Base-by-base conservation (phyloP, 2,113 vertebrate genomes). In the Xenotilapia caudafasciata region DNA sequence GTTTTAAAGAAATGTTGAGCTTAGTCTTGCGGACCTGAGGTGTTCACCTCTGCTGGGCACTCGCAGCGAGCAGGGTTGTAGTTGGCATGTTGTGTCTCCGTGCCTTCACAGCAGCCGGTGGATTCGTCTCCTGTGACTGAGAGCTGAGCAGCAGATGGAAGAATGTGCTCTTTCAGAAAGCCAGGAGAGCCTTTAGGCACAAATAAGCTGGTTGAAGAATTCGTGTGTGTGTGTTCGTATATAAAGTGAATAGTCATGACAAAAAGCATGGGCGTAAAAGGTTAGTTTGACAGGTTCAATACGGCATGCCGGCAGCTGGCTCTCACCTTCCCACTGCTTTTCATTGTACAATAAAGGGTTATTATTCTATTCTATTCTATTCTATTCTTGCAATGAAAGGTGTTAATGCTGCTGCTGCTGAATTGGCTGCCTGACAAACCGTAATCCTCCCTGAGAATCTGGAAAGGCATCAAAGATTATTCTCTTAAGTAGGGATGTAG, bases 161-260 rank as follows among this genome's bases (percentile, higher is more conserved):
- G 91, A 92, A 92, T 90, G 90, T 89, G 91, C 83, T 92, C 92
- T 92, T 92, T 92, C 55, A 92, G 65, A 89, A 83, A 85, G 90
- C 89, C 91, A 81, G 54, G 86, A 88, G 81, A 88, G 79, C 80
- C 80, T 60, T 65, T 6, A 38, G 83, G 68, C 87, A 31, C 80
- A 51, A 56, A 82, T 4, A 62, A 81, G 85, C 83, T 86, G 45
- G 7, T 56, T 9, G 60, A 83, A 28, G 15, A 73, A 35, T 6
- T 53, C 31, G 53, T 33, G 53, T 40, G 82, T 38, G 82, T n/a
- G 58, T 62, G 17, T 62, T 35, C 28, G 58, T 62, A 11, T 10
- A 51, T 28, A 42, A 55, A 12, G 12, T 70, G 88, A 81, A 7
- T n/a, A 42, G 80, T 65, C 45, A 14, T 53, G 33, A 54, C 28